Evolutionary conservation across 2,113 vertebrate species (phyloP).

Genomic region (Tor tambroides): DNA sequence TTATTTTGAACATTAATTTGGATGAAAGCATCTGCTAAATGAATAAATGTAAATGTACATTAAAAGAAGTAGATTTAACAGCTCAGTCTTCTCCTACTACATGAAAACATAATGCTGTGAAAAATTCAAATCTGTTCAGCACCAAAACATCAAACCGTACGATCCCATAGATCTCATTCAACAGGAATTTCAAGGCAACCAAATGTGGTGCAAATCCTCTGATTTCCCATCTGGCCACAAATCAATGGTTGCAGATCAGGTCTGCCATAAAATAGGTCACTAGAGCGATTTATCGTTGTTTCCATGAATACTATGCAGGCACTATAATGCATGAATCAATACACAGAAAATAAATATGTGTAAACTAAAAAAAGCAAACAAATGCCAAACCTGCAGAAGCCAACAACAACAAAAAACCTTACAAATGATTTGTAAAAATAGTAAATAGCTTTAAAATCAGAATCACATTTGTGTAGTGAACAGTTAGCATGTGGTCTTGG

Average conservation of each 20-base stretch:
- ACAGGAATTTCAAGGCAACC: slow-evolving; percentile 46
- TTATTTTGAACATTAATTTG: background rate
- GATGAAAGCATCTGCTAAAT: background rate
- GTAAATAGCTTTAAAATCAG: background rate
- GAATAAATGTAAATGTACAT: background rate
- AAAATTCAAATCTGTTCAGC: slow-evolving; percentile 2
- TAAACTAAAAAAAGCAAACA: background rate
- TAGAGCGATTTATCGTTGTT: slow-evolving; percentile 36
- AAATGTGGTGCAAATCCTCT: slow-evolving; percentile 48
- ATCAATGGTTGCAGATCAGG: slow-evolving; percentile 53
- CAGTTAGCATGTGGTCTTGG: background rate
- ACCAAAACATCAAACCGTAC: background rate
- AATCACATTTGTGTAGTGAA: background rate
- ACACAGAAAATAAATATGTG: background rate
- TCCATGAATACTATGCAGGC: background rate
- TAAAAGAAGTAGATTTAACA: background rate
- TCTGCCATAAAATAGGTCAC: slow-evolving; percentile 52
- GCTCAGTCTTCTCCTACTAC: background rate
- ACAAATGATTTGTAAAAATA: background rate
- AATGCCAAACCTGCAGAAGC: background rate
- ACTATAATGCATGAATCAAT: background rate
- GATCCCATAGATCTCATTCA: slow-evolving; percentile 17
- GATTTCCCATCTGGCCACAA: slow-evolving; percentile 56
- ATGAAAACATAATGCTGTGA: background rate
- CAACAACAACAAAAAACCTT: background rate